Base-by-base conservation (phyloP, 2,888 invertebrate genomes). In the Sthenelais limicola region DNA sequence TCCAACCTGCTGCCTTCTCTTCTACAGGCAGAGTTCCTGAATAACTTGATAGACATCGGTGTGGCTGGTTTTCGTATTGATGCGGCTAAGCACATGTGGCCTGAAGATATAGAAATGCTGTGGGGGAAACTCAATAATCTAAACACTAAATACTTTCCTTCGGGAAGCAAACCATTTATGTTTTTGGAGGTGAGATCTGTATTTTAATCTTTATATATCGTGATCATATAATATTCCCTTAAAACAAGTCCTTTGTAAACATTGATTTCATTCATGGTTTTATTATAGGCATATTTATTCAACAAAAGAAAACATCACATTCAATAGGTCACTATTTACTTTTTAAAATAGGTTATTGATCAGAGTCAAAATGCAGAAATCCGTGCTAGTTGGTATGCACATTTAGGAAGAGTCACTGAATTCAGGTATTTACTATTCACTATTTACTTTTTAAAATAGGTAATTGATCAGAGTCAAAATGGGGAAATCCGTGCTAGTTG, bases 61-160 rank as follows among this genome's bases (percentile, higher is more conserved):
- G 85, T 84, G 3, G 84, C 84, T 28, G 85, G 85, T 2, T 85
- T 84, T 77, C 76, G 83, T 21, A 76, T 84, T 1, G 85, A 85
- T 49, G 85, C 85, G 12, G 80, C 84, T n/a, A 85, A 85, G 69
- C 84, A 85, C 73, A 85, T 85, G 84, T 84, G 89, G 89, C 93
- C 96, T 0, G 84, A 85, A 0, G 94, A 96, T 84, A 88, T 96
- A 32, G 81, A 90, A 48, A 81, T 88, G n/a, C 93, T 95, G 78
- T 92, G 54, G 54, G 26, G 1, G 7, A 92, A 82, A 88, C 38
- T 68, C 72, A 74, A 26, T 67, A 82, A 56, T 30, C 38, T 70
- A 3, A 78, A 79, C 54, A 73, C 80, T 7, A 80, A 80, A 58
- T 80, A 9, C 24, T 71, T 66, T 28, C 33, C 71, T 18, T 18